Evolutionary conservation across 1,140 invertebrate genomes (phyloP).

Genomic region (Vollenhovia emeryi): DNA sequence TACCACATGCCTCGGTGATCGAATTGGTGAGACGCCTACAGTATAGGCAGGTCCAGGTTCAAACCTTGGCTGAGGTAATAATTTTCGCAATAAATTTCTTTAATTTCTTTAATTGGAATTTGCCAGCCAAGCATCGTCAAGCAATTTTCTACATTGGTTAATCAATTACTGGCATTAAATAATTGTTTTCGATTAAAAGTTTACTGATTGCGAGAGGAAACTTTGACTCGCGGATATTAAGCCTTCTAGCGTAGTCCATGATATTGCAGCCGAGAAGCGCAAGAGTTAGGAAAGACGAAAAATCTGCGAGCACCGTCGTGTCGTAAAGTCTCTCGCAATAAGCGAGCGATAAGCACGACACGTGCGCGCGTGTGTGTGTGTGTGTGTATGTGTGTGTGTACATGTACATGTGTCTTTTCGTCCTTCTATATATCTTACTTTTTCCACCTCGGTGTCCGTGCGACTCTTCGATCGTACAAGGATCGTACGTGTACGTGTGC

Average conservation of each 20-base stretch:
- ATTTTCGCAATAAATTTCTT: no score
- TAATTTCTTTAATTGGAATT: no score
- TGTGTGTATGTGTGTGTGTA: neutral
- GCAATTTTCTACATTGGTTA: no score
- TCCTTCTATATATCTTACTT: constrained; percentile 48
- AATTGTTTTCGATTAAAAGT: neutral
- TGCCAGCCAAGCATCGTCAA: no score
- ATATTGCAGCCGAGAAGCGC: neutral
- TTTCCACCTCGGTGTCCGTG: constrained; percentile 9
- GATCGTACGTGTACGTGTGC: constrained; percentile 6
- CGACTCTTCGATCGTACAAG: constrained; percentile 47
- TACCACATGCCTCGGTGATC: no score
- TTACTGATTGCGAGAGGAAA: neutral
- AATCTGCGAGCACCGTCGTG: constrained; percentile 14
- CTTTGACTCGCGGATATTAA: neutral
- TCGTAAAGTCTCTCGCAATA: constrained; percentile 50
- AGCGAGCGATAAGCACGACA: constrained; percentile 56
- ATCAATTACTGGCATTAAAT: no score
- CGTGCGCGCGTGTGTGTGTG: neutral
- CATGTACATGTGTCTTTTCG: constrained; percentile 12
- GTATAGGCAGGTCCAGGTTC: no score
- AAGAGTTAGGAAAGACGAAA: neutral
- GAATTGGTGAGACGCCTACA: no score
- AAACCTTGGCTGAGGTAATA: no score
- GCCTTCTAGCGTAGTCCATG: neutral